Evolutionary conservation across 2,113 vertebrate species (phyloP).

Genomic region (Atrichornis clamosus): DNA sequence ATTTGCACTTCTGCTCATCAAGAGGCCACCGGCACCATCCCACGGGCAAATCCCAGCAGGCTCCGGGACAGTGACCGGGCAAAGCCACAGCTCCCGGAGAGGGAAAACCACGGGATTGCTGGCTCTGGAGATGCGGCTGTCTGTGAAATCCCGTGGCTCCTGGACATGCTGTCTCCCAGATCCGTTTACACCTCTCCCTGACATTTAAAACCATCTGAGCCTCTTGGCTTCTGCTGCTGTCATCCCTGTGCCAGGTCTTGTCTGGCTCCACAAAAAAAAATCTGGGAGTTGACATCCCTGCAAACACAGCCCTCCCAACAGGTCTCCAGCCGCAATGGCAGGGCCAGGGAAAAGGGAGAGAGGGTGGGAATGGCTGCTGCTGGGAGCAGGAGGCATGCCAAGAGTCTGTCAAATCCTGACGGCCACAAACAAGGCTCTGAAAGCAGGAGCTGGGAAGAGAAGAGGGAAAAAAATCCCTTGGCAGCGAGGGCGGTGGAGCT

Average conservation of each 20-base stretch:
- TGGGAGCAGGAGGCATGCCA: background rate
- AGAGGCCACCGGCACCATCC: background rate
- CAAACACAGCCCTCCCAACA: background rate
- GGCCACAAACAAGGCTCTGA: slow-evolving; percentile 10
- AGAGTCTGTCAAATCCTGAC: background rate
- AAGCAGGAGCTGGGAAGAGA: background rate
- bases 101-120: background rate
- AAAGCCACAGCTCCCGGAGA: background rate
- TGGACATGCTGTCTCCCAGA: slow-evolving; percentile 24
- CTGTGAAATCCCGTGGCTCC: background rate
- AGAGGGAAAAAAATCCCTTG: background rate
- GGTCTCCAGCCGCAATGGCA: background rate
- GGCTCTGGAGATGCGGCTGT: background rate
- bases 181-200: slow-evolving; percentile 51
- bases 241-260: slow-evolving; percentile 17
- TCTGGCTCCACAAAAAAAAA: background rate
- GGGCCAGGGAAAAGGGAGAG: background rate
- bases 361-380: background rate
- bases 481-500: background rate
- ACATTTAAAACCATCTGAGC: slow-evolving; percentile 68
- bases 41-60: background rate
- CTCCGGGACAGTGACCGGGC: fast-evolving
- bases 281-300: background rate
- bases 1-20: background rate
- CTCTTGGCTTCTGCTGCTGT: slow-evolving; percentile 51